These are phyloP conservation scores for Adrianichthys oophorus DNA, from an alignment of 2,797 vertebrate genomes.

Conservation along the genomic window DNA sequence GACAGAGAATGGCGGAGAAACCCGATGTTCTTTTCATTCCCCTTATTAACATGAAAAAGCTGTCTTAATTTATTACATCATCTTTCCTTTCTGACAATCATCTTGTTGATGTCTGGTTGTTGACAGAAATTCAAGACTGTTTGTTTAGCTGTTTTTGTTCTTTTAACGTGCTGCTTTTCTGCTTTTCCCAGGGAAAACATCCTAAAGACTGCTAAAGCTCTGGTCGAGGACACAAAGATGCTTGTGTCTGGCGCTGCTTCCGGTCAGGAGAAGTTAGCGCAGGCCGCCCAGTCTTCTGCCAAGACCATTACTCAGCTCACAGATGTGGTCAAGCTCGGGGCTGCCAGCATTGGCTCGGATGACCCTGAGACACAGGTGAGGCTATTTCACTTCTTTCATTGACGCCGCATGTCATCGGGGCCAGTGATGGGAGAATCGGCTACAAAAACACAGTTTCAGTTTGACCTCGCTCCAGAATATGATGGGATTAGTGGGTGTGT, in stretches of 20 bases:
- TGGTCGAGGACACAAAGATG: conserved; percentile 96
- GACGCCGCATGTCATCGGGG: neutral
- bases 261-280: conserved; percentile 91
- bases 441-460: conserved; percentile 15
- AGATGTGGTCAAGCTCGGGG: conserved; percentile 95
- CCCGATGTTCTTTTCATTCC: too few relatives aligned
- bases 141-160: too few relatives aligned
- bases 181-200: conserved; percentile 59
- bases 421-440: conserved; percentile 1
- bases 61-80: too few relatives aligned
- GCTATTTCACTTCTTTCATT: neutral
- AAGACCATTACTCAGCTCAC: conserved; percentile 97
- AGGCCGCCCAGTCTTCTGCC: conserved; percentile 94
- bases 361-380: conserved; percentile 96
- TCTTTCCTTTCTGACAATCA: too few relatives aligned
- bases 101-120: too few relatives aligned
- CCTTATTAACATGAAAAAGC: too few relatives aligned
- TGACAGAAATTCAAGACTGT: too few relatives aligned
- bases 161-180: too few relatives aligned
- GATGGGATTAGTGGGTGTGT: conserved; percentile 12
- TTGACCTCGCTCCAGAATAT: conserved; percentile 2
- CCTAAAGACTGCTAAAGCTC: conserved; percentile 72
- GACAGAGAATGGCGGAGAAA: too few relatives aligned
- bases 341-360: conserved; percentile 90
- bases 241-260: conserved; percentile 94